Evolutionary conservation across 2,797 vertebrate species (phyloP).

Genomic region (Naso thynnoides): DNA sequence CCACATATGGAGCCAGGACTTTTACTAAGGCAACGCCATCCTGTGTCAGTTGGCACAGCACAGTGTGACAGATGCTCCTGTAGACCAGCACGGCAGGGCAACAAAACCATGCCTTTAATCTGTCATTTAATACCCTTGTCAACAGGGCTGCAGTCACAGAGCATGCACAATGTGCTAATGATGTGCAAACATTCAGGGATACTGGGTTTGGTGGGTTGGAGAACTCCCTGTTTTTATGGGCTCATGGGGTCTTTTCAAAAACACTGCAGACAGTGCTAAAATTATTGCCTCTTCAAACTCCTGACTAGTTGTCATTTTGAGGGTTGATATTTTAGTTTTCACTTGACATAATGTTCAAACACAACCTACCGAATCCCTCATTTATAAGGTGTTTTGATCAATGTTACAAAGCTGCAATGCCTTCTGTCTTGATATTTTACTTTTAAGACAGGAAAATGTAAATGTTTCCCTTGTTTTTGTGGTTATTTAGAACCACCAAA

Average conservation of each 20-base stretch:
- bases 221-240: neutral
- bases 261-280: neutral
- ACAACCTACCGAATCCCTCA: neutral
- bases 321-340: constrained; percentile 1
- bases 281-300: neutral
- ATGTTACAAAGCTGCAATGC: neutral
- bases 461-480: constrained; percentile 14
- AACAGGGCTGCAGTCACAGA: constrained; percentile 47
- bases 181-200: constrained; percentile 9
- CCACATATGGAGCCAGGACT: constrained; percentile 72
- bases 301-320: constrained; percentile 1
- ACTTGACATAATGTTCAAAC: constrained; percentile 5
- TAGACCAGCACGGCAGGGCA: constrained; percentile 55
- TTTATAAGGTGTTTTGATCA: constrained; percentile 1
- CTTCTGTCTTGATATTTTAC: neutral
- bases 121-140: constrained; percentile 50
- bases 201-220: constrained; percentile 1
- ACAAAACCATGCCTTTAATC: constrained; percentile 64
- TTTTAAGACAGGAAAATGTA: constrained; percentile 7
- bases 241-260: constrained; percentile 1
- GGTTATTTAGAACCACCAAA: constrained; percentile 4
- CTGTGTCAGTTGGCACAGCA: constrained; percentile 68
- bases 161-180: constrained; percentile 32
- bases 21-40: constrained; percentile 68
- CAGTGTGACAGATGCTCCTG: constrained; percentile 71